A percentile compares a stretch with the other conserved stretches of the same genome.
Conservation (phyloP, 2,888 invertebrate species). For the Drosophila testacea region DNA sequence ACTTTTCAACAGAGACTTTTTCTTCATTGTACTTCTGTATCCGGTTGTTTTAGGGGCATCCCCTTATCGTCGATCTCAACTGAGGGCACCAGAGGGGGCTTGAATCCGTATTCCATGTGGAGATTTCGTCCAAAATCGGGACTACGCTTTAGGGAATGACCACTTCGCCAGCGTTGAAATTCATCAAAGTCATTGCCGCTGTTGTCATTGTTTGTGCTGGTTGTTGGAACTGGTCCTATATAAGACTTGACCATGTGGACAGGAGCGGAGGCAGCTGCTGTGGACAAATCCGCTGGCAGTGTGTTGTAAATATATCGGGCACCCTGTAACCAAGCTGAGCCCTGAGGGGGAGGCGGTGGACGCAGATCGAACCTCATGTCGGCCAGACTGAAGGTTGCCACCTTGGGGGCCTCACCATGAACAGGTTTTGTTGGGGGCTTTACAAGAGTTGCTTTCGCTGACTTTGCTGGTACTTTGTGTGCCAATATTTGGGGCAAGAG, state of each 20-base stretch:
- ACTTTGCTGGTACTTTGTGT: conserved; percentile 28
- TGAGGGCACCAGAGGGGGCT: conserved; percentile 92
- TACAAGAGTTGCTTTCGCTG: conserved; percentile 19
- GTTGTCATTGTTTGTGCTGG: conserved; percentile 27
- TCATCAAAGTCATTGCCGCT: conserved; percentile 72
- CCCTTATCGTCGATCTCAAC: conserved; percentile 92
- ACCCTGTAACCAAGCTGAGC: conserved; percentile 75
- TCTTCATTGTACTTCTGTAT: conserved; percentile 42
- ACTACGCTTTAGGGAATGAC: conserved; percentile 86
- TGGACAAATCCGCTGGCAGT: conserved; percentile 75
- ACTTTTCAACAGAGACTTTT: background rate
- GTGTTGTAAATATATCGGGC: conserved; percentile 82
- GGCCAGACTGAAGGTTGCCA: conserved; percentile 65
- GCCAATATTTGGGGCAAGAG: conserved; percentile 69
- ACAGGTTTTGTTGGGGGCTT: conserved; percentile 58
- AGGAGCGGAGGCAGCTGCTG: conserved; percentile 81
- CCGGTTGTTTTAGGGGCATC: conserved; percentile 86
- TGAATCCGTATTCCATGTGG: conserved; percentile 93
- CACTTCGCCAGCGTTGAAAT: conserved; percentile 84
- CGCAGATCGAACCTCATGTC: conserved; percentile 80
- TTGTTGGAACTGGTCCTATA: conserved; percentile 68
- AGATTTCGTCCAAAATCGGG: conserved; percentile 88
- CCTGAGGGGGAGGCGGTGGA: conserved; percentile 74
- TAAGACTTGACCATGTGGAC: conserved; percentile 86
- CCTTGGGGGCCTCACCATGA: conserved; percentile 61